These are phyloP conservation scores for Beris morrisii DNA, from an alignment of 2,888 invertebrate species.

Conservation along the genomic window DNA sequence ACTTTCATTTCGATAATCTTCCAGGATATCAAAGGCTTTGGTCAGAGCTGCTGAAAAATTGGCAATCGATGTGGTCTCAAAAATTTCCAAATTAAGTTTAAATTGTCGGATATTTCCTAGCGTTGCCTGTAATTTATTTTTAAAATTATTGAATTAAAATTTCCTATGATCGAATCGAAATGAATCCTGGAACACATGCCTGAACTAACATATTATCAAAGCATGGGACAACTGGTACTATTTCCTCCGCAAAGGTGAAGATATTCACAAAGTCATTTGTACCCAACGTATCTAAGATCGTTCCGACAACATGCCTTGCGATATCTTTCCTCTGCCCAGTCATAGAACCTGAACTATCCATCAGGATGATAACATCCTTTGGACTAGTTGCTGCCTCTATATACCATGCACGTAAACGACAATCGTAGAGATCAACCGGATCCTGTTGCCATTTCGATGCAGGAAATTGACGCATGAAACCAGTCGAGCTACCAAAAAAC, in stretches of 20 bases:
- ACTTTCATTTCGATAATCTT: constrained; percentile 63
- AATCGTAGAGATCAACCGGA: constrained; percentile 92
- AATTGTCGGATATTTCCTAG: constrained; percentile 80
- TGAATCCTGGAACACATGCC: constrained; percentile 59
- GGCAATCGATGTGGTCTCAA: constrained; percentile 86
- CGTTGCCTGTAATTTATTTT: constrained; percentile 67
- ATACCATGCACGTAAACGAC: constrained; percentile 93
- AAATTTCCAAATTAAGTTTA: constrained; percentile 74
- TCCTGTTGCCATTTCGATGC: constrained; percentile 80
- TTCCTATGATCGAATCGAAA: not conserved
- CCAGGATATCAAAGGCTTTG: constrained; percentile 85
- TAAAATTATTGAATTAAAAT: not conserved
- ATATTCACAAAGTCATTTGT: constrained; percentile 99
- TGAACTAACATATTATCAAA: constrained; percentile 89
- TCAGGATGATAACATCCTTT: constrained; percentile 85
- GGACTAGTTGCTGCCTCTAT: constrained; percentile 97
- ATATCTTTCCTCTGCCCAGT: constrained; percentile 86
- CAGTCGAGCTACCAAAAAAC: constrained; percentile 95
- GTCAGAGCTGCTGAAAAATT: constrained; percentile 90
- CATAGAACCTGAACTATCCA: constrained; percentile 92
- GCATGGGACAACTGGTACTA: constrained; percentile 82
- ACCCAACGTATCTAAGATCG: constrained; percentile 92
- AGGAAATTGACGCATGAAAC: constrained; percentile 97
- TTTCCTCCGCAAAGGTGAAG: constrained; percentile 83
- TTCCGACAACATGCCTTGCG: constrained; percentile 82